These are phyloP conservation scores for Axis porcinus DNA, from an alignment of 2,113 vertebrate genomes.

Conservation along the genomic window DNA sequence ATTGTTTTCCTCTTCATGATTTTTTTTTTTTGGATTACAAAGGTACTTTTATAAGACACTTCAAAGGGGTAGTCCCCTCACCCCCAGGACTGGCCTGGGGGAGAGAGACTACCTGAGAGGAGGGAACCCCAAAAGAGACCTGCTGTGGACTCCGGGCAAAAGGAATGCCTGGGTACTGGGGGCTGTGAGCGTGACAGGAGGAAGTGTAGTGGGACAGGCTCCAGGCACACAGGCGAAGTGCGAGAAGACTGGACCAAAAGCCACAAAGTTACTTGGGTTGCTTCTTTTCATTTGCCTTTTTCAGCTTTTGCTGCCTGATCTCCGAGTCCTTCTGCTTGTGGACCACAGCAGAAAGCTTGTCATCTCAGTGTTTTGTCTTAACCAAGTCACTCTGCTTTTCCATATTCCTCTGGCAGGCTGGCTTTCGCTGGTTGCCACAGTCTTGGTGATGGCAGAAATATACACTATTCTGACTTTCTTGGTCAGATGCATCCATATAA, in stretches of 20 bases:
- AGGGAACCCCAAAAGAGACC: constrained; percentile 43
- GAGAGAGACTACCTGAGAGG: constrained; percentile 37
- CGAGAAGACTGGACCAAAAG: constrained; percentile 20
- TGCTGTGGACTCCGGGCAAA: constrained; percentile 53
- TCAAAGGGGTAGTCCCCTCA: constrained; percentile 37
- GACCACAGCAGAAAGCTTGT: constrained; percentile 84
- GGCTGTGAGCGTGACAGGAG: constrained; percentile 58
- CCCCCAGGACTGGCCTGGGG: constrained; percentile 13
- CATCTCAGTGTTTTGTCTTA: constrained; percentile 83
- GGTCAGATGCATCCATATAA: background rate
- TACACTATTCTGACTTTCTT: background rate
- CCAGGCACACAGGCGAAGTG: constrained; percentile 41
- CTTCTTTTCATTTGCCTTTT: constrained; percentile 78
- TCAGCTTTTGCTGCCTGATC: constrained; percentile 91
- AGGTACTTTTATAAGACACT: constrained; percentile 80
- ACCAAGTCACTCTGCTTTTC: constrained; percentile 78
- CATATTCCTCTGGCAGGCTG: constrained; percentile 83
- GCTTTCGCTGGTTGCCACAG: constrained; percentile 84
- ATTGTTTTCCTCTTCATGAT: background rate
- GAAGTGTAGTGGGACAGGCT: constrained; percentile 47
- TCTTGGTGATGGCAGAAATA: background rate
- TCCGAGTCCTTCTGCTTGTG: constrained; percentile 87
- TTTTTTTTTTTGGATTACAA: constrained; percentile 60
- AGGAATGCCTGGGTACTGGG: constrained; percentile 49
- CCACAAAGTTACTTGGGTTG: constrained; percentile 67